Evolutionary conservation across 2,888 invertebrate species (phyloP), one percentile per base, ranked within the genome.

Genomic region (Agrilus biguttatus): DNA sequence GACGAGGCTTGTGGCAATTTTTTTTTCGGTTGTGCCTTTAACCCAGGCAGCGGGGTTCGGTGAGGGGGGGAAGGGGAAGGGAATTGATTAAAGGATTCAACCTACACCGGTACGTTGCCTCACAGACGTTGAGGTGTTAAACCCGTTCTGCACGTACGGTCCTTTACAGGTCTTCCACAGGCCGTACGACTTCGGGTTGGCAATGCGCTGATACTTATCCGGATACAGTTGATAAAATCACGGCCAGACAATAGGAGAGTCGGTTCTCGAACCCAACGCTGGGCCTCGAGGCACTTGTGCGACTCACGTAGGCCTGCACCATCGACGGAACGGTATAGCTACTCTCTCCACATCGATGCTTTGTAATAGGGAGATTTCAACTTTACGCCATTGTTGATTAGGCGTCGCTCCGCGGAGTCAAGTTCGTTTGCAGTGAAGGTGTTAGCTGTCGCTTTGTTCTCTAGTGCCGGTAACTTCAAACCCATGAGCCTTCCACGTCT

Each of bases 141-240:
- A 61, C 40, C 10, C 3, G n/a, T 4, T 10, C 14, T 6, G 19
- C 28, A 42, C 3, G 0, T 48, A 14, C n/a, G 47, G 39, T 13
- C 35, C 14, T 10, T 10, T 51, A 21, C 50, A 17, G 2, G 23
- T 4, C 46, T 17, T 2, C 59, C 58, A 13, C 58, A 45, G 8
- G 55, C 47, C 2, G 49, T 53, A 36, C 57, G 45, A 0, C 54
- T 45, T 5, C 52, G 42, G 1, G 57, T 54, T 0, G 61, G 58
- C 1, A 62, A 45, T 8, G 57, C 53, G 36, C 59, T 59, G 1
- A 60, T 58, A 3, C 56, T 47, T 5, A 54, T 47, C 5, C 55
- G 55, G 14, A 49, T 43, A n/a, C 50, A 53, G 34, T 60, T 53
- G 21, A 61, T 46, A 43, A 42, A 63, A 41, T 61, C 61, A 5